Conservation (phyloP, 2,113 vertebrate species). For the Saimiri boliviensis region DNA sequence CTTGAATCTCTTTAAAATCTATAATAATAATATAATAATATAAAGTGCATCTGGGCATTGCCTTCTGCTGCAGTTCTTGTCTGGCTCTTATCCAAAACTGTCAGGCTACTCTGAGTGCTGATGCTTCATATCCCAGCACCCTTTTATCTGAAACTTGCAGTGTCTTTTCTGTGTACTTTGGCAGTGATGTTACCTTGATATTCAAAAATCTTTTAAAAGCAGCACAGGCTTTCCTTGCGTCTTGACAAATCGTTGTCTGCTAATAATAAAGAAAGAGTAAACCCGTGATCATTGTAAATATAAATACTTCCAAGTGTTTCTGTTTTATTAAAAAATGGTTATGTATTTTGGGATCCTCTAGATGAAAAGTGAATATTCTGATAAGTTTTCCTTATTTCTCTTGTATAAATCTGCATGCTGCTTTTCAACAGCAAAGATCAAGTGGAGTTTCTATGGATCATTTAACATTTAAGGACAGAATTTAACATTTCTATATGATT, state of each 20-base stretch:
- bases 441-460: neutral
- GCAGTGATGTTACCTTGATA: slow-evolving; percentile 78
- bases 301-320: slow-evolving; percentile 34
- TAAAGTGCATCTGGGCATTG: slow-evolving; percentile 82
- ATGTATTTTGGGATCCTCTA: neutral
- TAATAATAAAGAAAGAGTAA: slow-evolving; percentile 75
- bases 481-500: neutral
- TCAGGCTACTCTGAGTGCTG: slow-evolving; percentile 77
- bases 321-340: slow-evolving; percentile 6
- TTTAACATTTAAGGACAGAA: neutral
- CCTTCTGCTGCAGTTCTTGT: slow-evolving; percentile 75
- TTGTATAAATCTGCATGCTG: neutral
- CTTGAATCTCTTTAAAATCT: slow-evolving; percentile 80
- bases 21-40: slow-evolving; percentile 81
- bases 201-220: slow-evolving; percentile 81
- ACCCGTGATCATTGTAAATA: slow-evolving; percentile 56
- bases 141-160: slow-evolving; percentile 82
- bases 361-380: neutral
- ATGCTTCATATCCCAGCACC: slow-evolving; percentile 82
- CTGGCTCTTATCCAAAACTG: slow-evolving; percentile 85
- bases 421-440: neutral
- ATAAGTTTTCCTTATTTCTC: neutral
- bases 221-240: slow-evolving; percentile 73
- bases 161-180: slow-evolving; percentile 74
- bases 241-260: slow-evolving; percentile 76